Base-by-base conservation (phyloP, 2,113 vertebrate species). In the Tamias sibiricus region DNA sequence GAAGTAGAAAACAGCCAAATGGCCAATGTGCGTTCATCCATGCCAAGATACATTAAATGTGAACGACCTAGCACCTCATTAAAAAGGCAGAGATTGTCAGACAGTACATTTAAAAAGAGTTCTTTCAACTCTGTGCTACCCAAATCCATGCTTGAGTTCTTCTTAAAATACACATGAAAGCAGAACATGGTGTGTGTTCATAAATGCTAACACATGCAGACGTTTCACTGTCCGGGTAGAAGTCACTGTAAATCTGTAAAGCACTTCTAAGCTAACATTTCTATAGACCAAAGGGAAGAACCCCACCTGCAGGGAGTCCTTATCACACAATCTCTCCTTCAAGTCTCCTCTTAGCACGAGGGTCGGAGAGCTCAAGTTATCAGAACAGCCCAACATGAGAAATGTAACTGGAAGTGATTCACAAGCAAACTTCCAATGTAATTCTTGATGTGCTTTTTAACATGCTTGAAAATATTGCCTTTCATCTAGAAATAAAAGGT, bases 81-180 rank as follows among this genome's bases (percentile, higher is more conserved):
- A 91, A 74, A 95, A 84, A 57, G 54, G 79, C 42, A 72, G 42
- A 89, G 87, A 95, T 22, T 49, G 9, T 42, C 37, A 86, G 44
- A 62, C 14, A 40, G 44, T 8, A 81, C 1, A 11, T 37, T n/a
- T 22, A 54, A 94, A 72, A 83, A n/a, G 10, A 71, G 4, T 77
- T 19, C 19, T 89, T 32, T 14, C 20, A 62, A 59, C 2, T 82
- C 44, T 37, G 35, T 8, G 17, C 16, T 64, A 4, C 80, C 92
- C 84, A n/a, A 84, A 87, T 76, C 12, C 40, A 87, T 30, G 35
- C 42, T 88, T 81, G 49, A 83, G 22, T 42, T 81, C 71, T 95
- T 89, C 88, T 80, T 64, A 42, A 90, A 87, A 54, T 44, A 95
- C 94, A 81, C 42, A 66, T 49, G 54, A 71, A 93, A 77, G 12